Percentiles rank a stretch among this genome's conserved stretches.
Conservation (phyloP, 2,888 invertebrate species). For the Pseudoips prasinana region DNA sequence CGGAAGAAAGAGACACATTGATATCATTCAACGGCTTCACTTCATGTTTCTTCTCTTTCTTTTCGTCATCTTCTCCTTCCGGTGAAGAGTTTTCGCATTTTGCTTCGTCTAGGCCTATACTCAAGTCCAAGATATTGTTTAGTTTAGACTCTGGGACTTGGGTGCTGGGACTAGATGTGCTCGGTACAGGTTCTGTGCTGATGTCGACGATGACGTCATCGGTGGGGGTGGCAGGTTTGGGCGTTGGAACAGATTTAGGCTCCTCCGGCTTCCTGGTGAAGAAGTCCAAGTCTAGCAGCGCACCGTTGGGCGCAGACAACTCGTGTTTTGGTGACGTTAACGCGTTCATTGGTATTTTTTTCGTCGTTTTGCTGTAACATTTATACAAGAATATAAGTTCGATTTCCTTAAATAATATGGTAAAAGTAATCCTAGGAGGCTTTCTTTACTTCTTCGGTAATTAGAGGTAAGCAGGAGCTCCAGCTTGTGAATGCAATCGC, state of each 20-base stretch:
- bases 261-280: slow-evolving; percentile 64
- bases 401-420: too few relatives aligned
- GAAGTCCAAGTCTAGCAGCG: slow-evolving; percentile 75
- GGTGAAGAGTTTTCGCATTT: slow-evolving; percentile 34
- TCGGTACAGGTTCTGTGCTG: slow-evolving; percentile 49
- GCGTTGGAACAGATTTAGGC: slow-evolving; percentile 11
- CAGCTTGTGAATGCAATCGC: too few relatives aligned
- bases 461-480: too few relatives aligned
- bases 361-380: slow-evolving; percentile 69
- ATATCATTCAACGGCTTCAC: slow-evolving; percentile 83
- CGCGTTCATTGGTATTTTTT: slow-evolving; percentile 85
- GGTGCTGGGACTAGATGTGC: slow-evolving; percentile 32
- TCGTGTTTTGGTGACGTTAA: slow-evolving; percentile 65
- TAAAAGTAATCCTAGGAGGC: too few relatives aligned
- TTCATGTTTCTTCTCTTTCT: slow-evolving; percentile 38
- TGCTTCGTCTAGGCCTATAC: slow-evolving; percentile 35
- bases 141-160: slow-evolving; percentile 36
- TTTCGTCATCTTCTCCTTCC: slow-evolving; percentile 45
- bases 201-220: slow-evolving; percentile 84
- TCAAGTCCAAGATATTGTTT: slow-evolving; percentile 54
- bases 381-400: slow-evolving; percentile 22
- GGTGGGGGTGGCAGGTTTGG: slow-evolving; percentile 29
- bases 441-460: too few relatives aligned
- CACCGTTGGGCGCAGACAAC: slow-evolving; percentile 38
- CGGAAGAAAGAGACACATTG: slow-evolving; percentile 87